These are phyloP conservation scores for Aleiodes sp. DNA, from an alignment of 1,140 invertebrate genomes.

Conservation along the genomic window DNA sequence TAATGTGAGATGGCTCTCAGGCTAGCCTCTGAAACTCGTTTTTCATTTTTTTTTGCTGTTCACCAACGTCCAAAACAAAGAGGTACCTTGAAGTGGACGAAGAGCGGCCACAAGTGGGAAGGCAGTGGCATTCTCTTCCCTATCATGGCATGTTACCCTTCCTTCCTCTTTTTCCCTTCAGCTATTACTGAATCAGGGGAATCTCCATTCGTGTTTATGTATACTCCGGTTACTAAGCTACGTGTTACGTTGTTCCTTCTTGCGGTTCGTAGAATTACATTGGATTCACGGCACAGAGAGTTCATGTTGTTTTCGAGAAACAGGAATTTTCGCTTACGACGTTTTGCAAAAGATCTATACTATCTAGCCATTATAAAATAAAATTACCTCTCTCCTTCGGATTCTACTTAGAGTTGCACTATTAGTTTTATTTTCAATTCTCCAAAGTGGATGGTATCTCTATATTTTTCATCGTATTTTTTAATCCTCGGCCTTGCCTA, in stretches of 20 bases:
- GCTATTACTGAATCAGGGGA: constrained; percentile 35
- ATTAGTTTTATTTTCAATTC: no score
- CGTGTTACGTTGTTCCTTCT: constrained; percentile 46
- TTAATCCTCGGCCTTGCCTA: no score
- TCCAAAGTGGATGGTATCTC: no score
- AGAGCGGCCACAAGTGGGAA: constrained; percentile 33
- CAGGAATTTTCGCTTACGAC: constrained; percentile 49
- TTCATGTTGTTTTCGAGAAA: constrained; percentile 35
- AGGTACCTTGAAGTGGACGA: constrained; percentile 32
- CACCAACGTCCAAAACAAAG: constrained; percentile 28
- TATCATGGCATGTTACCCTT: constrained; percentile 38
- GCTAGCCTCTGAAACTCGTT: neutral
- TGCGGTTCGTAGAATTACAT: constrained; percentile 44
- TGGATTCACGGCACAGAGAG: constrained; percentile 7
- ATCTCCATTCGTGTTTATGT: neutral
- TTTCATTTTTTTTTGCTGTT: neutral
- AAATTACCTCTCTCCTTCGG: no score
- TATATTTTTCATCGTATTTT: no score
- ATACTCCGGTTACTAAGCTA: constrained; percentile 32
- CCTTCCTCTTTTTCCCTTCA: constrained; percentile 20
- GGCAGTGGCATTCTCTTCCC: constrained; percentile 35
- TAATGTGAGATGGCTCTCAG: neutral
- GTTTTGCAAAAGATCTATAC: neutral
- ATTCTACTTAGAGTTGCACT: no score
- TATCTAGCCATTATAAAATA: neutral